Evolutionary conservation across 2,113 vertebrate species (phyloP).

Genomic region (Pavo muticus): DNA sequence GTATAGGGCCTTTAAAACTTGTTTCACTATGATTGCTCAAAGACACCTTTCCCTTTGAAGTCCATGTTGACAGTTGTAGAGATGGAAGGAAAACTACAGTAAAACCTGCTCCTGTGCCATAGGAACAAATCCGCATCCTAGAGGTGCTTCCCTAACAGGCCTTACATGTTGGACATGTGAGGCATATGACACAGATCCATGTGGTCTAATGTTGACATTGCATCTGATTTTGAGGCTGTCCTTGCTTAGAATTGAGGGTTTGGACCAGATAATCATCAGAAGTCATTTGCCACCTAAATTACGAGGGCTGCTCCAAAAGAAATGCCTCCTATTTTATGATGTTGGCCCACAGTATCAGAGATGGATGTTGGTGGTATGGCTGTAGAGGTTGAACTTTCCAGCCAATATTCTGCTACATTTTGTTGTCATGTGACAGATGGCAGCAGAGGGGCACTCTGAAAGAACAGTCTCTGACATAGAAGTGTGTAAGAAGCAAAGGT

Average conservation of each 20-base stretch:
- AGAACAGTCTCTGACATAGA: no score
- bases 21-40: conserved; percentile 8
- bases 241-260: background rate
- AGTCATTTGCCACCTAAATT: background rate
- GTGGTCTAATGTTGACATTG: rapidly evolving
- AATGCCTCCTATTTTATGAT: no score
- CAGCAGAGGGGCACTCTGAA: no score
- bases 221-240: background rate
- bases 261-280: background rate
- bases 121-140: background rate
- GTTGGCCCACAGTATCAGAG: no score
- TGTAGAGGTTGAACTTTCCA: no score
- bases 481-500: no score
- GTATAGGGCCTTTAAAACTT: conserved; percentile 8
- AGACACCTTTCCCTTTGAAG: background rate
- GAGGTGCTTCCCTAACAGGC: background rate
- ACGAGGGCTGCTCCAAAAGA: no score
- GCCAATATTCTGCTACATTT: no score
- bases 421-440: no score
- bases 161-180: rapidly evolving
- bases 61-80: background rate
- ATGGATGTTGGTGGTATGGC: no score
- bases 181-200: background rate
- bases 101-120: background rate
- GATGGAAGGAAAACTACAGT: background rate